Evolutionary conservation across 1,140 invertebrate genomes (phyloP).

Genomic region (Scylla paramamosain): DNA sequence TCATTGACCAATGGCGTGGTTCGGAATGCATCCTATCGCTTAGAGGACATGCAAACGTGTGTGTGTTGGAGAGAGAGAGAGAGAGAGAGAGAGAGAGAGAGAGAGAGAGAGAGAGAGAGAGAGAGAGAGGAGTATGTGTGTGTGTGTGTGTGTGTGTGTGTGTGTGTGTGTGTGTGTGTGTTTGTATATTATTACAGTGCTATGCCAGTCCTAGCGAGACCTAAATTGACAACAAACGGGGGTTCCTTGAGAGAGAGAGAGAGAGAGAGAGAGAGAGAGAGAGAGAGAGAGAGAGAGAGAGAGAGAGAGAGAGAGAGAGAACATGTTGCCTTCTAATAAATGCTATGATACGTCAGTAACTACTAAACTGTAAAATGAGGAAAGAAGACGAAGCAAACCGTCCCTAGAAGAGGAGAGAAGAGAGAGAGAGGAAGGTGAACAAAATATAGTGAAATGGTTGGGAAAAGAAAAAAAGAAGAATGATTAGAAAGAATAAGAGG

Average conservation of each 20-base stretch:
- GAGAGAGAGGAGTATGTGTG: too few relatives aligned
- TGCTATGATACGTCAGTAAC: neutral
- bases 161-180: neutral
- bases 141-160: neutral
- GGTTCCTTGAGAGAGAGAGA: too few relatives aligned
- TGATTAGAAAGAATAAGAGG: neutral
- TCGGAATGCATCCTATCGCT: neutral
- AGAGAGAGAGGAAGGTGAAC: neutral
- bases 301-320: neutral
- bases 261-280: neutral
- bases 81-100: too few relatives aligned
- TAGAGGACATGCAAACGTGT: neutral
- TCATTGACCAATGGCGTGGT: neutral
- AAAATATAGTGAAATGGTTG: neutral
- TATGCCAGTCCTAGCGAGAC: neutral
- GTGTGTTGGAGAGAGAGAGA: too few relatives aligned
- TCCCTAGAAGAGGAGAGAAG: neutral
- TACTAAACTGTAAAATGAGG: too few relatives aligned
- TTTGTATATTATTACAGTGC: neutral
- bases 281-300: slow-evolving; percentile 6
- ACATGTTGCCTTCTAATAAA: neutral
- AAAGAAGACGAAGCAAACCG: neutral
- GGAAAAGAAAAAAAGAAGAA: neutral
- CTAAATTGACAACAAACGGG: neutral
- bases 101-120: too few relatives aligned